A percentile compares a stretch with the other conserved stretches of the same genome.
phyloP scores from a whole-genome alignment of 2,888 invertebrate species.

The Lasioglossum vierecki region DNA sequence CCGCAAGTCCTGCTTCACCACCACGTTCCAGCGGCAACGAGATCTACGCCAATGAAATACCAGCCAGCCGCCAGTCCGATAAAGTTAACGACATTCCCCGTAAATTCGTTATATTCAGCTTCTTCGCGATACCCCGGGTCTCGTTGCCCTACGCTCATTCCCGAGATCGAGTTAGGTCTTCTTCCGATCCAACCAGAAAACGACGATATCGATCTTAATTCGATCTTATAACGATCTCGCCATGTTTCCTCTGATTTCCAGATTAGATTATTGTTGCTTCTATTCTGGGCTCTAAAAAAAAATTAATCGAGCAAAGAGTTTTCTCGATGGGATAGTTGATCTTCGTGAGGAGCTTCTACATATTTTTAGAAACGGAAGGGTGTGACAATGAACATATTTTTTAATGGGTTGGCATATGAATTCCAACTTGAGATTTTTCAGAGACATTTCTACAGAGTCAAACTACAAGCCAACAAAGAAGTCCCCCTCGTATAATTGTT shows the following conservation, averaged over 20 bases:
- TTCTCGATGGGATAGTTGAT: not conserved
- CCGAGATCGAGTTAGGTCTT: not conserved
- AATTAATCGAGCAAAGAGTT: not conserved
- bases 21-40: constrained; percentile 1
- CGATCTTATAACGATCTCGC: not conserved
- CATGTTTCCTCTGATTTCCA: not conserved
- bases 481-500: not conserved
- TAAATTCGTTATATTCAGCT: constrained; percentile 62
- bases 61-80: constrained; percentile 40
- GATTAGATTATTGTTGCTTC: not conserved
- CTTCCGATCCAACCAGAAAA: not conserved
- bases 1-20: constrained; percentile 18
- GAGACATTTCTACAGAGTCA: not conserved
- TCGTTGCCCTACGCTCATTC: not conserved
- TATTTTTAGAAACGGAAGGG: not conserved
- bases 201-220: constrained; percentile 12
- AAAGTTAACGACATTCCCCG: constrained; percentile 52
- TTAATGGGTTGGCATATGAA: not conserved
- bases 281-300: not conserved
- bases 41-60: constrained; percentile 51
- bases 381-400: not conserved
- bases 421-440: not conserved
- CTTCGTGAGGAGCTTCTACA: not conserved
- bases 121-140: not conserved
- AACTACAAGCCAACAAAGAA: not conserved